phyloP scores from a whole-genome alignment of 37 sponge, comb jelly and placozoan species.

The Dysidea cf. avara region DNA sequence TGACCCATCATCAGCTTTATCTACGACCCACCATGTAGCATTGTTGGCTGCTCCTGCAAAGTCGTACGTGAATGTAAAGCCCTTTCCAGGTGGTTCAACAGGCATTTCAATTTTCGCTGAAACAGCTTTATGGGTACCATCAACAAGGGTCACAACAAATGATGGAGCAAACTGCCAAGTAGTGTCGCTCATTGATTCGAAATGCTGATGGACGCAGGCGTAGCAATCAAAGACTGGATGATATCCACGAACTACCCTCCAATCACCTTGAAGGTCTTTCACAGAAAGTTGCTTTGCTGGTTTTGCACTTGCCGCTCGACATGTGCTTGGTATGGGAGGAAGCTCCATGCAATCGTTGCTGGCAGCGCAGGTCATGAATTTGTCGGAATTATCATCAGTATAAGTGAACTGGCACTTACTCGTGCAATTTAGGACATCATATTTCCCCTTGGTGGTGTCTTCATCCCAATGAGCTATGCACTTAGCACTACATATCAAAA shows the following conservation, averaged over 20 bases:
- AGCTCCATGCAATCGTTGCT: constrained; percentile 3
- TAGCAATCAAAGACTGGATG: constrained; percentile 13
- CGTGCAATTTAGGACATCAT: constrained; percentile 9
- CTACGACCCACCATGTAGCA: constrained; percentile 18
- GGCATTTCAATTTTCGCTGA: background rate
- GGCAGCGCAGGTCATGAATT: background rate
- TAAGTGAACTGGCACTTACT: constrained; percentile 2
- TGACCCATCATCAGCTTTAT: constrained; percentile 20
- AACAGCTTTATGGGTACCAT: background rate
- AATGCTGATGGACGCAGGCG: background rate
- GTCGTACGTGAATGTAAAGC: background rate
- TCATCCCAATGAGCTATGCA: constrained; percentile 6
- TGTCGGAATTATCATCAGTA: background rate
- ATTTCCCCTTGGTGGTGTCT: constrained; percentile 8
- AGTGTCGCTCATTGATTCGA: background rate
- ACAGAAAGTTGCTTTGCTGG: constrained; percentile 14
- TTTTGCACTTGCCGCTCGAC: background rate
- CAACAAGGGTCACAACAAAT: background rate
- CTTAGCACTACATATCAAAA: background rate
- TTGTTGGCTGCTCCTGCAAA: background rate
- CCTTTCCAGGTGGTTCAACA: background rate
- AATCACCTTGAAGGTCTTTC: constrained; percentile 3
- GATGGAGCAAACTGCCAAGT: background rate
- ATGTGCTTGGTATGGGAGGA: constrained; percentile 9
- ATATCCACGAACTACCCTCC: constrained; percentile 3